A percentile compares a stretch with the other conserved stretches of the same genome.
Evolutionary conservation across 2,113 vertebrate species (phyloP).

Genomic region (Leuciscus idus): DNA sequence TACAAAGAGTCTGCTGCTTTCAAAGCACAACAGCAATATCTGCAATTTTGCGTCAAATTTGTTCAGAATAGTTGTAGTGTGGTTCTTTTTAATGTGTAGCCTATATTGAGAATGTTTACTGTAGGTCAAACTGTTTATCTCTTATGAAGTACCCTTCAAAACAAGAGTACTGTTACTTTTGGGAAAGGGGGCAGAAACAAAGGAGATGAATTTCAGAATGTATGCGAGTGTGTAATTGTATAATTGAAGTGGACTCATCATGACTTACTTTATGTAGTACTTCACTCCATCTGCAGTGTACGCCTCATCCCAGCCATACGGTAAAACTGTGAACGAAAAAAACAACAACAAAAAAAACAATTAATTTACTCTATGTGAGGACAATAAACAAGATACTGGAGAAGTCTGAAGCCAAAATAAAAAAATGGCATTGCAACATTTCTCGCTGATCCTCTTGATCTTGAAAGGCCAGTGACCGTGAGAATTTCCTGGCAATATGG

Average conservation of each 20-base stretch:
- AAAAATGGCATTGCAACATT: not conserved
- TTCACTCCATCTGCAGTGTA: constrained; percentile 88
- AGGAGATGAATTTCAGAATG: not conserved
- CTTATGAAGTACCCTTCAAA: not conserved
- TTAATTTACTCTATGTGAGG: constrained; percentile 17
- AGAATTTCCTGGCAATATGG: constrained; percentile 18
- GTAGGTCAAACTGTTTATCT: not conserved
- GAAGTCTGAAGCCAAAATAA: not conserved
- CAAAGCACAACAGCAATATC: not conserved
- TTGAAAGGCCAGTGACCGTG: not conserved
- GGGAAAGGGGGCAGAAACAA: not conserved
- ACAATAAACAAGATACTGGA: not conserved
- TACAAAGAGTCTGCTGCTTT: not conserved
- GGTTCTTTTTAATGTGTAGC: not conserved
- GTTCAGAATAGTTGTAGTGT: not conserved
- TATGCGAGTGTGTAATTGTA: not conserved
- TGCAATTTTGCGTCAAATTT: not conserved
- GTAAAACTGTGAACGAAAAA: constrained; percentile 75
- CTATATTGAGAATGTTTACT: not conserved
- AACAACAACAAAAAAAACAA: no score
- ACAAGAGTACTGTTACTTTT: constrained; percentile 1
- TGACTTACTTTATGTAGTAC: constrained; percentile 94
- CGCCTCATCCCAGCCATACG: constrained; percentile 91
- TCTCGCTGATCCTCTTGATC: constrained; percentile 9
- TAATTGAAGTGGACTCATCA: constrained; percentile 14